Evolutionary conservation across 2,797 vertebrate species (phyloP).

Genomic region (Pitangus sulphuratus): DNA sequence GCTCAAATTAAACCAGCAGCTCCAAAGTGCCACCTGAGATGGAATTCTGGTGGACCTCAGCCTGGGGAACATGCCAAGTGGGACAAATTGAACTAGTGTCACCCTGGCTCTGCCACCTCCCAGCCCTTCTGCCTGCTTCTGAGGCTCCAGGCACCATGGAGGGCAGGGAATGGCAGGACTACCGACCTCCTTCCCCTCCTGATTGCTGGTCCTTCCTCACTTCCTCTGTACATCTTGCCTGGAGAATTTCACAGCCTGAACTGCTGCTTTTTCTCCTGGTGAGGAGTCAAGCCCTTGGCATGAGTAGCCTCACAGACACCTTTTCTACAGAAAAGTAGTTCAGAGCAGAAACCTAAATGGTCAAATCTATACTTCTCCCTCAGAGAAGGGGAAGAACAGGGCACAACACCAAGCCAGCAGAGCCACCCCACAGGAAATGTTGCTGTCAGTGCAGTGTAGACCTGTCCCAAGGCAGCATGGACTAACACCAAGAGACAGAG

Average conservation of each 20-base stretch:
- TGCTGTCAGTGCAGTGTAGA: background rate
- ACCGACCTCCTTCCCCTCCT: background rate
- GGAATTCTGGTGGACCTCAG: background rate
- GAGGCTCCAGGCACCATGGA: background rate
- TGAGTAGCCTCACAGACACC: background rate
- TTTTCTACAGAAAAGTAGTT: background rate
- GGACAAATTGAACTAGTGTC: background rate
- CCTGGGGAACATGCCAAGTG: background rate
- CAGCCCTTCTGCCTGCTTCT: background rate
- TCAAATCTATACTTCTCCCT: background rate
- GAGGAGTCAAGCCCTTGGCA: background rate
- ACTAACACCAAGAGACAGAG: background rate
- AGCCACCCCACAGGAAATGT: rapidly evolving
- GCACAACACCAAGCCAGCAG: background rate
- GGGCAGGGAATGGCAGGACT: background rate
- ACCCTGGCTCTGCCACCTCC: background rate
- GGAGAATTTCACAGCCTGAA: background rate
- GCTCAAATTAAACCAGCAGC: background rate
- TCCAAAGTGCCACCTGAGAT: background rate
- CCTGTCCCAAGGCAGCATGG: background rate
- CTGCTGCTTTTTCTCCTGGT: background rate
- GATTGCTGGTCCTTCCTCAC: background rate
- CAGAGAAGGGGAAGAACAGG: background rate
- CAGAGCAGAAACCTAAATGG: background rate
- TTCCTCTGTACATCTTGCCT: rapidly evolving